A percentile compares a stretch with the other conserved stretches of the same genome.
phyloP scores from a whole-genome alignment of 2,797 vertebrate species.

The Martes flavigula region DNA sequence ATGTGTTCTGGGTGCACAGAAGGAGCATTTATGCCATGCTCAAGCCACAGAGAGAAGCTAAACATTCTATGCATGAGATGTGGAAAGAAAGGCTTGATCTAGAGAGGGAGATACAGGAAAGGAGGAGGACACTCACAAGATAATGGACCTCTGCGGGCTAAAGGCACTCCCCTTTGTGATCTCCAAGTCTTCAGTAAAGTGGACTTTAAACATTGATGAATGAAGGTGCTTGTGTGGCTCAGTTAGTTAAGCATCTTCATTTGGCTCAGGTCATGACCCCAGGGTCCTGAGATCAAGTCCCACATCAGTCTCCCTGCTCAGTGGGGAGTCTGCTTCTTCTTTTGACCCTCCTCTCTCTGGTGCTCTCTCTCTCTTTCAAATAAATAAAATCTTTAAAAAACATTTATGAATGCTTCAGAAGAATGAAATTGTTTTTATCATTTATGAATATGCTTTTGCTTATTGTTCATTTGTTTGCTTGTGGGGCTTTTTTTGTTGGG shows the following conservation, averaged over 20 bases:
- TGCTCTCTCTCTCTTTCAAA: too few relatives aligned
- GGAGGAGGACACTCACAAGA: background rate
- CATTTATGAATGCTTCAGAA: background rate
- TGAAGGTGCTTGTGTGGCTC: too few relatives aligned
- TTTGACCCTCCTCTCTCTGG: too few relatives aligned
- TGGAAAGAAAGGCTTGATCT: background rate
- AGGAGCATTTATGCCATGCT: background rate
- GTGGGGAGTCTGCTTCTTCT: too few relatives aligned
- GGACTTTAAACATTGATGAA: background rate
- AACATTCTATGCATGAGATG: background rate
- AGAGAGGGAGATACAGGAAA: background rate
- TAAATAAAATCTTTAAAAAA: too few relatives aligned
- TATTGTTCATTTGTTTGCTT: background rate
- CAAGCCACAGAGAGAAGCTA: background rate
- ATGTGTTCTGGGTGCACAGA: background rate
- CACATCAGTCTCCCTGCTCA: too few relatives aligned
- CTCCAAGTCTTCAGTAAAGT: background rate
- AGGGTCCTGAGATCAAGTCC: too few relatives aligned
- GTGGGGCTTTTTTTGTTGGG: too few relatives aligned
- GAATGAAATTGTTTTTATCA: background rate
- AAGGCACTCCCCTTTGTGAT: background rate
- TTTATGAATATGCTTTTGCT: background rate
- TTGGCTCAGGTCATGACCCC: too few relatives aligned
- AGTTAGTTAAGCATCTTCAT: too few relatives aligned
- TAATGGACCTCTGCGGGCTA: background rate